These are phyloP conservation scores for Leucophenga montana DNA, from an alignment of 2,888 invertebrate genomes.

Conservation along the genomic window DNA sequence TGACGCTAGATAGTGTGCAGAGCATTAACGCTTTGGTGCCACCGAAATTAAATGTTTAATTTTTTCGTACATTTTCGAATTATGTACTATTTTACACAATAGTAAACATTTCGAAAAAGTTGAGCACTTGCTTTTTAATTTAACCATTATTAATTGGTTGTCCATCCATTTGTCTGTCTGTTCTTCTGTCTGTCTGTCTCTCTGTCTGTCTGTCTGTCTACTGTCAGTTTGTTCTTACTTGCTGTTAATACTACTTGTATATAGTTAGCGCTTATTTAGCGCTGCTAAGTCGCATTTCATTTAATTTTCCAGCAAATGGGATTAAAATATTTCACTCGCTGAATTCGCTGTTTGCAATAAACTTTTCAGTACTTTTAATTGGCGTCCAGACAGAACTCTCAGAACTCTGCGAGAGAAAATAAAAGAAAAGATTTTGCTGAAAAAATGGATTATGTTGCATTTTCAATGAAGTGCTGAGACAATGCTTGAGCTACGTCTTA, in stretches of 20 bases:
- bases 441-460: constrained; percentile 5
- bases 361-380: constrained; percentile 17
- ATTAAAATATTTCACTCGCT: constrained; percentile 32
- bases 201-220: constrained; percentile 36
- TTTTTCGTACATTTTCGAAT: constrained; percentile 33
- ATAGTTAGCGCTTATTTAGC: neutral
- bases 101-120: constrained; percentile 42
- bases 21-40: neutral
- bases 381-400: neutral
- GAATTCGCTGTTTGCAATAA: neutral
- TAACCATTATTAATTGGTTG: constrained; percentile 56
- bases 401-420: neutral
- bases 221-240: neutral
- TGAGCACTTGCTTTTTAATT: constrained; percentile 36
- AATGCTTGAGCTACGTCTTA: neutral
- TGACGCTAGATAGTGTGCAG: too few species aligned
- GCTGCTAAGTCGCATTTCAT: constrained; percentile 29
- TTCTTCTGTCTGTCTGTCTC: constrained; percentile 34
- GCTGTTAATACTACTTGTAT: neutral
- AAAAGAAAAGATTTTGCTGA: neutral
- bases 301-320: constrained; percentile 44
- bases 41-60: neutral
- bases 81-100: constrained; percentile 42
- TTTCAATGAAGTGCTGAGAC: constrained; percentile 4
- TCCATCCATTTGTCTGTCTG: constrained; percentile 24